Evolutionary conservation across 2,113 vertebrate species (phyloP).

Genomic region (Ciconia boyciana): DNA sequence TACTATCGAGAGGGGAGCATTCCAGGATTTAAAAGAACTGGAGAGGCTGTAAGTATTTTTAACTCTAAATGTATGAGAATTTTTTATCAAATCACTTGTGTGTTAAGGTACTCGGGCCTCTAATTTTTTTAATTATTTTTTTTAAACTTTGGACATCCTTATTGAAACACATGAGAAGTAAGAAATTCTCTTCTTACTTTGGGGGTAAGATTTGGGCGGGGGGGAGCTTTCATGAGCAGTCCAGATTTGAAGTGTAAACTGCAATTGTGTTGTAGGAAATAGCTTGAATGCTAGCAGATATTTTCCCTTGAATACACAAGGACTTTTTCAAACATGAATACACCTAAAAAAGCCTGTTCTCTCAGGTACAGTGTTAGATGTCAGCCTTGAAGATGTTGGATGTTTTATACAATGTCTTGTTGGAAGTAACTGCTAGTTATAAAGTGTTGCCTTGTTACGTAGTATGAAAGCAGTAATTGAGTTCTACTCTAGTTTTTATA

Average conservation of each 20-base stretch:
- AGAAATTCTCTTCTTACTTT: background rate
- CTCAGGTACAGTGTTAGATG: background rate
- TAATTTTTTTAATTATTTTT: background rate
- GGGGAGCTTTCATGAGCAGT: background rate
- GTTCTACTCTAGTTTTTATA: background rate
- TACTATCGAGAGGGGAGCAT: constrained; percentile 94
- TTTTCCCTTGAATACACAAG: background rate
- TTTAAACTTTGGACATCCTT: background rate
- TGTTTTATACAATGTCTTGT: background rate
- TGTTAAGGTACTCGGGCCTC: background rate
- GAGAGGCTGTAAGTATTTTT: constrained; percentile 94
- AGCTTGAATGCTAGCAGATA: background rate
- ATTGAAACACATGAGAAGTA: background rate
- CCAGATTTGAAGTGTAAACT: background rate
- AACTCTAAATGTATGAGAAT: background rate
- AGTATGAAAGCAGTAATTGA: background rate
- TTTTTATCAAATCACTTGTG: background rate
- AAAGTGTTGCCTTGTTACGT: background rate
- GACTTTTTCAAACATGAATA: background rate
- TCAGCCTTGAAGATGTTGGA: background rate
- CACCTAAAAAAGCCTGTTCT: background rate
- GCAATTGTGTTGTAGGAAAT: background rate
- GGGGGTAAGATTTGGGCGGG: accelerated
- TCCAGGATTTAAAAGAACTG: constrained; percentile 97
- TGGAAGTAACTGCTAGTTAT: background rate